These are phyloP conservation scores for Bombus turneri DNA, from an alignment of 1,140 invertebrate genomes.

Conservation along the genomic window DNA sequence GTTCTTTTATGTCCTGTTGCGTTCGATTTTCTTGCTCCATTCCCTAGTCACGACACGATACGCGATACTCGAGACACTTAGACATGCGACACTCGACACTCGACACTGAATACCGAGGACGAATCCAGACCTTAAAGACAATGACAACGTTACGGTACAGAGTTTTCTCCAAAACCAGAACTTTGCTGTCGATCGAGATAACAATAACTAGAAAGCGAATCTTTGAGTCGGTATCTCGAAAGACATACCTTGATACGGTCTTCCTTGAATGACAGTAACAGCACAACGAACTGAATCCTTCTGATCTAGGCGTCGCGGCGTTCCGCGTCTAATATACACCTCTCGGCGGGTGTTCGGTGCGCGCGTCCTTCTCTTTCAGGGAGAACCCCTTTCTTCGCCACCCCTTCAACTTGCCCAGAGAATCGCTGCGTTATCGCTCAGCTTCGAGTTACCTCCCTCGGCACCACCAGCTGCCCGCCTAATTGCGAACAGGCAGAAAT, in stretches of 20 bases:
- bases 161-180: slow-evolving; percentile 16
- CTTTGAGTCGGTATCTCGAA: neutral
- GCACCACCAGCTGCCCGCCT: slow-evolving; percentile 54
- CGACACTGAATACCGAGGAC: slow-evolving; percentile 49
- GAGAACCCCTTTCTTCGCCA: slow-evolving; percentile 57
- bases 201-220: neutral
- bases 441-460: slow-evolving; percentile 37
- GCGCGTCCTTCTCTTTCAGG: slow-evolving; percentile 47
- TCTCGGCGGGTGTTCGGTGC: slow-evolving; percentile 66
- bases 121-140: slow-evolving; percentile 15
- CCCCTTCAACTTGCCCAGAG: slow-evolving; percentile 39
- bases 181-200: slow-evolving; percentile 13
- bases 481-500: slow-evolving; percentile 76
- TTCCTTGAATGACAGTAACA: slow-evolving; percentile 32
- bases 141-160: neutral
- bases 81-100: slow-evolving; percentile 40
- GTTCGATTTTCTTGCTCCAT: slow-evolving; percentile 20
- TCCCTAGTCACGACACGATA: slow-evolving; percentile 28
- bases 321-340: slow-evolving; percentile 79
- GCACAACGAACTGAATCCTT: slow-evolving; percentile 71
- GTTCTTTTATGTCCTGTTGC: neutral
- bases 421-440: slow-evolving; percentile 52
- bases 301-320: slow-evolving; percentile 75
- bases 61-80: slow-evolving; percentile 40
- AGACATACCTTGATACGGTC: slow-evolving; percentile 39